Base-by-base conservation (phyloP, 2,113 vertebrate species). In the Sardina pilchardus region DNA sequence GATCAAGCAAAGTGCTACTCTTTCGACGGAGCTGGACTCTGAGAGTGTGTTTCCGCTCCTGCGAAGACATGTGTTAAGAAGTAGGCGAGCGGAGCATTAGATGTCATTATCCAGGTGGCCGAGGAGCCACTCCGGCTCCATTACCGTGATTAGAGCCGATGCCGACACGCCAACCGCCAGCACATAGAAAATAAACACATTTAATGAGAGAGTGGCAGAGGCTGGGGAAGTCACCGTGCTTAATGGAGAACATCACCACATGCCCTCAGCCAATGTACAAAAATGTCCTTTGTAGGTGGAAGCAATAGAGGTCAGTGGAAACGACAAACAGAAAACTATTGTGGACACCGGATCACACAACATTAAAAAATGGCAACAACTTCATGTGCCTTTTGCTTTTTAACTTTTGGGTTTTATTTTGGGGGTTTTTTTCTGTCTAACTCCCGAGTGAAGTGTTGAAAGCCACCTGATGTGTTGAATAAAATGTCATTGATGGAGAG, bases 121-220 rank as follows among this genome's bases (percentile, higher is more conserved):
- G 87, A 88, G 93, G 89, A 90, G 92, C 91, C 89, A 93, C 93
- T 94, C 92, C 90, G 87, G 84, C 82, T 83, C 93, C 91, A 94
- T 94, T 94, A 93, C 90, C 85, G 78, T 90, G 91, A 93, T 89
- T 90, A 92, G 89, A 86, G 91, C 84, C 86, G 88, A 81, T 53
- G 87, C 88, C 16, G 34, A 39, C 50, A 88, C 47, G 81, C 80
- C 43, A 9, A 9, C 82, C 42, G 67, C 36, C 42, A 7, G 71
- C 59, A 47, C 39, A 81, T 83, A 26, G 67, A 81, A 88, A 39
- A 48, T 82, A 83, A 83, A 71, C 19, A 85, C 87, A 81, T 83
- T 59, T 81, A 88, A 88, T 85, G 63, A 71, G 81, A 83, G 36
- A 43, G 34, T 44, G 6, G 63, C 44, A 67, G 42, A 78, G 53